Percentiles rank a stretch among this genome's conserved stretches.
These are phyloP conservation scores for Thera britannica DNA, from an alignment of 2,888 invertebrate genomes.

Conservation along the genomic window DNA sequence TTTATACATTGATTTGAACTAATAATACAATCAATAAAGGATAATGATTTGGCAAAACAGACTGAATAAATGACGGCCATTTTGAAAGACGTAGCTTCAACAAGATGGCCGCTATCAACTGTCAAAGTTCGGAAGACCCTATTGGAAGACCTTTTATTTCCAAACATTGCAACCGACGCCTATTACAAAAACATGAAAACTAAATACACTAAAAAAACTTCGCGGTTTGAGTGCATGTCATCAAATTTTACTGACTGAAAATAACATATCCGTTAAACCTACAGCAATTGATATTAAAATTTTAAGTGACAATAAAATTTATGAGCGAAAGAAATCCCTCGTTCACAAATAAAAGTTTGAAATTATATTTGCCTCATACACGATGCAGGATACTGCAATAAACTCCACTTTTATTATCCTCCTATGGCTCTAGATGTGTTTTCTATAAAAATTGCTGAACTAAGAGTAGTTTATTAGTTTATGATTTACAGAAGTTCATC, in stretches of 20 bases:
- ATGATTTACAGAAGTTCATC: slow-evolving; percentile 17
- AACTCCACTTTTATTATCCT: slow-evolving; percentile 41
- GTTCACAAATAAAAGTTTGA: slow-evolving; percentile 30
- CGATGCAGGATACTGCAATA: slow-evolving; percentile 37
- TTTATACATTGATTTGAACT: no score
- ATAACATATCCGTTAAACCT: slow-evolving; percentile 41
- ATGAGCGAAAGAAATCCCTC: slow-evolving; percentile 44
- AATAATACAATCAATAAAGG: no score
- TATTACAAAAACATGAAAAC: neutral
- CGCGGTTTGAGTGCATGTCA: neutral
- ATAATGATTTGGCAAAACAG: no score
- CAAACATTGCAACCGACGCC: neutral
- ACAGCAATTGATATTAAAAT: slow-evolving; percentile 37
- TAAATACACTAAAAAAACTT: neutral
- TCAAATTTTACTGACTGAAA: slow-evolving; percentile 32
- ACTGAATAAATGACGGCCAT: no score
- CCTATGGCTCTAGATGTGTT: slow-evolving; percentile 29
- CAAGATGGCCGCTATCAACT: no score
- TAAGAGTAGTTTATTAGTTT: neutral
- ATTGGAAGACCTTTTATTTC: neutral
- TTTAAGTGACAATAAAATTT: slow-evolving; percentile 57
- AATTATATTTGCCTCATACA: slow-evolving; percentile 3
- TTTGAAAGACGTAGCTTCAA: no score
- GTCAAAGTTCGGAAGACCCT: no score
- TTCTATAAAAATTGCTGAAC: slow-evolving; percentile 46